Base-by-base conservation (phyloP, 2,888 invertebrate genomes). In the Ochlodes sylvanus region DNA sequence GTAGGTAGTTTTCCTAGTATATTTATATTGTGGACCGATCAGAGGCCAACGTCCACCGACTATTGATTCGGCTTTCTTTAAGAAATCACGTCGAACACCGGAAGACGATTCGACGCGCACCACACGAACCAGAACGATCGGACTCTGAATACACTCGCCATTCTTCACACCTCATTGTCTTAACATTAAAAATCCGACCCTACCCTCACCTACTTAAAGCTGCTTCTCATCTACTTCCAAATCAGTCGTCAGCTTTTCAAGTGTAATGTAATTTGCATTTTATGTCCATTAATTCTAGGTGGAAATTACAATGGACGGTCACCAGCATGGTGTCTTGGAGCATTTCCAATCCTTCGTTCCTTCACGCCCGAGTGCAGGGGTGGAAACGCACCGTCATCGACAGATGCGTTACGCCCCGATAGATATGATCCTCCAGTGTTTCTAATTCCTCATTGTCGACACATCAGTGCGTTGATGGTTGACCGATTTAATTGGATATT, bases 81-180 rank as follows among this genome's bases (percentile, higher is more conserved):
- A 90, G 92, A 91, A 91, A 92, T 91, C 92, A 92, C 92, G 92
- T 92, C 89, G 80, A 75, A 78, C 84, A 84, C 92, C 92, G 92
- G 92, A 92, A 92, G 90, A 89, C 89, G 82, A 92, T 92, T 92
- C 89, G 92, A 84, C 81, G 81, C 91, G 90, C 82, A 76, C 79
- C 83, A 86, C 83, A 78, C 80, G 77, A 83, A 91, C 88, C 89
- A 90, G 86, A 90, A 90, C 91, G 86, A 76, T 77, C 70, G 61
- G 76, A 69, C 79, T 78, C 77, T 78, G 56, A 58, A 65, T 63
- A 79, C 79, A 83, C 81, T 85, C 77, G 81, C 81, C 78, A 83
- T 79, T 81, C 75, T 79, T 78, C 69, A 77, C 69, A 78, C 77
- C 74, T 76, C 34, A 69, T 69, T 60, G 7, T 38, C 2, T 12